These are phyloP conservation scores for Rhodeus uyekii DNA, from an alignment of 2,797 vertebrate species.

Conservation along the genomic window DNA sequence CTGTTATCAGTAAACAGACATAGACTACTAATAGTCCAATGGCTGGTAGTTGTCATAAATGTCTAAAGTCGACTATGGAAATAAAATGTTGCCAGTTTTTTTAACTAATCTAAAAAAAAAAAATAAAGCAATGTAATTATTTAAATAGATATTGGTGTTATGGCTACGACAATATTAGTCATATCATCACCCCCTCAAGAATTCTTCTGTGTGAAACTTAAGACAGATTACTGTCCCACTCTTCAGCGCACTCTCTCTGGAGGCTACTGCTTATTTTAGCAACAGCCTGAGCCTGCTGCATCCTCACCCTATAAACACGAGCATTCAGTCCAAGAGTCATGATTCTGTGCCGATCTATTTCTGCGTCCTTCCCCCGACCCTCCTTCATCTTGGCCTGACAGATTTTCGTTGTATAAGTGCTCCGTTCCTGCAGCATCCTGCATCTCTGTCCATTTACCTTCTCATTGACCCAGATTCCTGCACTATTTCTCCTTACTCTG, in stretches of 20 bases:
- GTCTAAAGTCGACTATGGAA: too few relatives aligned
- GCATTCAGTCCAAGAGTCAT: neutral
- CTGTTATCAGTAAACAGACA: neutral
- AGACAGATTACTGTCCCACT: slow-evolving; percentile 31
- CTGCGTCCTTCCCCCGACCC: slow-evolving; percentile 22
- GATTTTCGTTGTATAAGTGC: slow-evolving; percentile 15
- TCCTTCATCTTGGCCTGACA: slow-evolving; percentile 25
- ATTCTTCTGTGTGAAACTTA: slow-evolving; percentile 2
- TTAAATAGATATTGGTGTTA: neutral
- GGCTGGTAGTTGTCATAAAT: neutral
- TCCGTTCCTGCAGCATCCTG: neutral
- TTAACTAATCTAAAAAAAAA: too few relatives aligned
- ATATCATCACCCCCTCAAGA: slow-evolving; percentile 6
- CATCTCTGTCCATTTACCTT: slow-evolving; percentile 37
- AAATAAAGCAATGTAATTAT: too few relatives aligned
- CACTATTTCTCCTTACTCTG: neutral
- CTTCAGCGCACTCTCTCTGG: neutral
- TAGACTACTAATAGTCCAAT: neutral
- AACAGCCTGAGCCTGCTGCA: slow-evolving; percentile 11
- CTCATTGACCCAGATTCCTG: slow-evolving; percentile 39
- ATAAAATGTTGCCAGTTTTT: neutral
- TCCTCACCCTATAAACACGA: slow-evolving; percentile 38
- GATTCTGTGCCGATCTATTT: slow-evolving; percentile 40
- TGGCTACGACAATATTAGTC: neutral
- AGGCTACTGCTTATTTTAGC: slow-evolving; percentile 26